These are phyloP conservation scores for Epinotia bilunana DNA, from an alignment of 2,888 invertebrate species.

Conservation along the genomic window DNA sequence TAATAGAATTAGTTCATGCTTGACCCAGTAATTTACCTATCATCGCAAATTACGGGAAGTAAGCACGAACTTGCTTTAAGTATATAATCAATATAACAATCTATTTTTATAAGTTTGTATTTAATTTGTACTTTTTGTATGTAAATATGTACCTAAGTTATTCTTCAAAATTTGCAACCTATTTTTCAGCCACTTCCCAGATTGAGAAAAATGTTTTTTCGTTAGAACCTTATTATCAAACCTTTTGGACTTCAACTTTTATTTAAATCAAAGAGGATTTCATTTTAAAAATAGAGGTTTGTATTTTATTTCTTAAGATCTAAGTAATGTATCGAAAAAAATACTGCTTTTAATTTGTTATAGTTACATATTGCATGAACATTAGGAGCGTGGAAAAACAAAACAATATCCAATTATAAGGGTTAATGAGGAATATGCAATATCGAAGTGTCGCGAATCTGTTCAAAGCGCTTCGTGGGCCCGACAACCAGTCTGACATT, in stretches of 20 bases:
- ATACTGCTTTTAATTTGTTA: no score
- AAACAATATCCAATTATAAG: background rate
- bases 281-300: no score
- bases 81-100: background rate
- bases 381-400: background rate
- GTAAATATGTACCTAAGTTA: no score
- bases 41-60: conserved; percentile 10
- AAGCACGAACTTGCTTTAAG: background rate
- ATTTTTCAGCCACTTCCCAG: no score
- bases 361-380: background rate
- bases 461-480: conserved; percentile 62
- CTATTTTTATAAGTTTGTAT: background rate
- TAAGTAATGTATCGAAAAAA: no score
- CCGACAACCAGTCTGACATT: conserved; percentile 79
- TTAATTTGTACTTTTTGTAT: no score
- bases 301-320: no score
- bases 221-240: no score
- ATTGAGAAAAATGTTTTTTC: no score
- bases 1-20: conserved; percentile 5
- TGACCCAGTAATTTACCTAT: conserved; percentile 22
- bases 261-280: no score
- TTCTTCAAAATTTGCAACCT: no score
- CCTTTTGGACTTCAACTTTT: no score
- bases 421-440: conserved; percentile 19
- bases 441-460: conserved; percentile 54